Base-by-base conservation (phyloP, 2,797 vertebrate species). In the Darevskia nairensis region DNA sequence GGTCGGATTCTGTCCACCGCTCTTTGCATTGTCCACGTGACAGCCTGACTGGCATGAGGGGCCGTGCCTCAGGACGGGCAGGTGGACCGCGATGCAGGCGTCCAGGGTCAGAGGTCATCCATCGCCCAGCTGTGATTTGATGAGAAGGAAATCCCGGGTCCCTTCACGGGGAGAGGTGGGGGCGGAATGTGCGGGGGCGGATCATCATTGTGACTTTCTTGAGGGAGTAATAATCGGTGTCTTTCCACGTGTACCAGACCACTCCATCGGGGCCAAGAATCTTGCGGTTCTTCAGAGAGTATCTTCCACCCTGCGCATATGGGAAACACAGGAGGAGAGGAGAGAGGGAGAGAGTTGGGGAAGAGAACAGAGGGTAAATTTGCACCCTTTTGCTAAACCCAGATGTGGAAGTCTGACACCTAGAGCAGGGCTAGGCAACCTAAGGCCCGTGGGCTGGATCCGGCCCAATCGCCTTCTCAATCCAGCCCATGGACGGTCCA, bases 121-220 rank as follows among this genome's bases (percentile, higher is more conserved):
- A 11, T 55, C 13, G 13, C 50, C 32, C 59, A 32, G 1, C 4
- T 0, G 80, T 72, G 32, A 15, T 0, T 41, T 81, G 77, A 66
- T n/a, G 11, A 0, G 0, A n/a, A n/a, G 0, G 25, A 71, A 4
- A 27, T 11, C 44, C 68, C 2, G 1, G 39, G 19, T 0, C 78
- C 6, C 32, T 44, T 98, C 96, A 98, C 0, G 98, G 98, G 4
- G 97, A 98, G 59, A 96, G n/a, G 27, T 90, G 97, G 1, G 95
- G 95, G 10, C 96, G 93, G 94, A 98, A 98, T 0, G 92, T 94
- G 69, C 95, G 96, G 0, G 98, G 98, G 1, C 98, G 97, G 91
- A 99, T 98, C 98, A 98, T 98, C 98, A 98, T 98, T 81, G 96
- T 97, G 93, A 98, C 98, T 79, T 97, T 98, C 79, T 95, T 97